Conservation (phyloP, 1,140 invertebrate species). For the Bombus sylvicola region DNA sequence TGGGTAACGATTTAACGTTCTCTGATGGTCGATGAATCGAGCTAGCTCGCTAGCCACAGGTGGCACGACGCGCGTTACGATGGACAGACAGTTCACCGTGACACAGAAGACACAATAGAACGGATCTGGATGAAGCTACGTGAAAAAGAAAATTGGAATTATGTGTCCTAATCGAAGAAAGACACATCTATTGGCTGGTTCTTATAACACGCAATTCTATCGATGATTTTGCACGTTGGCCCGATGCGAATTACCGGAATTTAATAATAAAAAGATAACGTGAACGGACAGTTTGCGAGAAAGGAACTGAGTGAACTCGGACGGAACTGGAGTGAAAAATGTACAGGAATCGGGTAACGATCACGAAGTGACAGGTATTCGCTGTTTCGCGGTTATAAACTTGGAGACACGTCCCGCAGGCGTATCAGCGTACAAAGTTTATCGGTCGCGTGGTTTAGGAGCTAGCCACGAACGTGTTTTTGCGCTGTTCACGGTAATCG, state of each 20-base stretch:
- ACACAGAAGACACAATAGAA: neutral
- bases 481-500: constrained; percentile 25
- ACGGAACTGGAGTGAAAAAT: constrained; percentile 2
- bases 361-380: neutral
- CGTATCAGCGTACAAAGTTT: constrained; percentile 17
- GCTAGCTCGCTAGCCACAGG: constrained; percentile 38
- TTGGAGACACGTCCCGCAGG: neutral
- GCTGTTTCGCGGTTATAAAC: constrained; percentile 4
- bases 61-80: constrained; percentile 17
- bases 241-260: neutral
- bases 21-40: neutral
- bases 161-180: neutral
- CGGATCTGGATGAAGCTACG: neutral
- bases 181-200: too few species aligned
- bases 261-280: neutral
- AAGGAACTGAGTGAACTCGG: neutral
- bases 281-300: neutral
- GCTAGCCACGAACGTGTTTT: constrained; percentile 36
- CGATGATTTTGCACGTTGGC: neutral
- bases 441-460: neutral
- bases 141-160: neutral
- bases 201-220: neutral
- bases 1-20: neutral
- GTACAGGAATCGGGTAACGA: neutral
- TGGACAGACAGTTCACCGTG: constrained; percentile 2